Conservation (phyloP, 2,888 invertebrate genomes). For the Rhyacophila evoluta region DNA sequence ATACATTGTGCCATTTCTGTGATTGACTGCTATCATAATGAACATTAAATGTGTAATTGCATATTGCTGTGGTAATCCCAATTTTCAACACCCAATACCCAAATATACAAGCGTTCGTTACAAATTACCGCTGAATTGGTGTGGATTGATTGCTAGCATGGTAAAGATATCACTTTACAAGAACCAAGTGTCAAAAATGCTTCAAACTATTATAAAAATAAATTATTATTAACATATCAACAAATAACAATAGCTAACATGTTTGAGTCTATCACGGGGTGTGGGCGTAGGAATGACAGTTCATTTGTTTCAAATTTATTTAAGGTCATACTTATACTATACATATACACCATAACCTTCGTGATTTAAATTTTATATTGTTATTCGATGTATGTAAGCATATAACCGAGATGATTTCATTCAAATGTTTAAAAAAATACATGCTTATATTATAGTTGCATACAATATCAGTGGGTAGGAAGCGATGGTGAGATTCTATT, state of each 20-base stretch:
- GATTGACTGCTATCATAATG: background rate
- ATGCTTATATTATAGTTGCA: no score
- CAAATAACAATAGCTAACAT: background rate
- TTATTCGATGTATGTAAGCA: no score
- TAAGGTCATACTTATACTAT: background rate
- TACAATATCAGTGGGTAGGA: no score
- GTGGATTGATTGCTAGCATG: background rate
- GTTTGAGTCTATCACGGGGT: background rate
- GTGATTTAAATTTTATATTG: background rate
- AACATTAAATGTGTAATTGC: background rate
- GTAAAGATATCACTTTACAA: constrained; percentile 15
- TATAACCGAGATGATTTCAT: no score
- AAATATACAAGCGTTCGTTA: background rate
- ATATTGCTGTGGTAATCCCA: background rate
- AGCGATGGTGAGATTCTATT: no score
- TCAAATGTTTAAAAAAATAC: no score
- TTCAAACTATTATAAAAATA: constrained; percentile 15
- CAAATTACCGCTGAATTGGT: background rate
- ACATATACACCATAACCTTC: background rate
- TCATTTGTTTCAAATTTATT: constrained; percentile 22
- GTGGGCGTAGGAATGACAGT: background rate
- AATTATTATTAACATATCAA: constrained; percentile 22
- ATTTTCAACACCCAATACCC: background rate
- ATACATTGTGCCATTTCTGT: no score
- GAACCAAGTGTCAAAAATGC: constrained; percentile 1